Percentiles rank a stretch among this genome's conserved stretches.
These are phyloP conservation scores for Sphaerophoria taeniata DNA, from an alignment of 2,888 invertebrate genomes.

Conservation along the genomic window DNA sequence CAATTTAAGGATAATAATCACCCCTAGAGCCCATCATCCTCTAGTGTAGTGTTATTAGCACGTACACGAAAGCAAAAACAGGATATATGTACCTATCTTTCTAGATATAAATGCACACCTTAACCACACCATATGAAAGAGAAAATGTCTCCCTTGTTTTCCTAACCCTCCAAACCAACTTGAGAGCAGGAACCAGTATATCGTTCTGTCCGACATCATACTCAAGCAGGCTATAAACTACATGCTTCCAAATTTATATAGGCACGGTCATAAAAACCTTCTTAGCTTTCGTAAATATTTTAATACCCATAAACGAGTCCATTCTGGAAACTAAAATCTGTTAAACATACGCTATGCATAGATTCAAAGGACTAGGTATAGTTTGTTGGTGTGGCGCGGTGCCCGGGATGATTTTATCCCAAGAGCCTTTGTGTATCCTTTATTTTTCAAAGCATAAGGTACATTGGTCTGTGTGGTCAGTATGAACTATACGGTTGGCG, in stretches of 20 bases:
- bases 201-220: constrained; percentile 41
- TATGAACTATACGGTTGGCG: not conserved
- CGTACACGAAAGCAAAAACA: constrained; percentile 53
- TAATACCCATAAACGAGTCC: constrained; percentile 70
- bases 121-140: no score
- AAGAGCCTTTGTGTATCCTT: constrained; percentile 23
- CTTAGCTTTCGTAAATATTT: constrained; percentile 73
- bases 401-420: constrained; percentile 41
- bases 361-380: constrained; percentile 32
- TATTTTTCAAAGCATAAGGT: constrained; percentile 14
- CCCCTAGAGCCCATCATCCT: constrained; percentile 62
- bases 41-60: constrained; percentile 63
- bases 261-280: constrained; percentile 62
- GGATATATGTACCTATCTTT: not conserved
- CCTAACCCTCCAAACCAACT: not conserved
- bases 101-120: not conserved
- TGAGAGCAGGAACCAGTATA: not conserved
- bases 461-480: constrained; percentile 27
- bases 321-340: constrained; percentile 72
- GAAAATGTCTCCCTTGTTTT: not conserved
- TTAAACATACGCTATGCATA: constrained; percentile 65
- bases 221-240: constrained; percentile 61
- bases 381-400: not conserved
- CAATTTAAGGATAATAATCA: constrained; percentile 64
- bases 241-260: no score